Percentiles rank a stretch among this genome's conserved stretches.
Evolutionary conservation across 2,797 vertebrate species (phyloP).

Genomic region (Antennarius maculatus): DNA sequence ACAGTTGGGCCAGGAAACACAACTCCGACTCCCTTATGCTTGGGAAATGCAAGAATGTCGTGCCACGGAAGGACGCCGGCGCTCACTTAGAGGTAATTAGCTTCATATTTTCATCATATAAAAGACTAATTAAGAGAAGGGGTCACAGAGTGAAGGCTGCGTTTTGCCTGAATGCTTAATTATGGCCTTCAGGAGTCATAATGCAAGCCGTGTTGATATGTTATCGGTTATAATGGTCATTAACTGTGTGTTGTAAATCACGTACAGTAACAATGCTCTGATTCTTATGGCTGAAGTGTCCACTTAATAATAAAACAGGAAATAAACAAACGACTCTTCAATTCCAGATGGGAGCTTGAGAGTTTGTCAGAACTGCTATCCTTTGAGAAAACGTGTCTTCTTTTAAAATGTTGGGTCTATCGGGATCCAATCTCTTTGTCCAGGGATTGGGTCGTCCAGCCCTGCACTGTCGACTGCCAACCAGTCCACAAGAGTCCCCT

Average conservation of each 20-base stretch:
- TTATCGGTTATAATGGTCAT: constrained; percentile 37
- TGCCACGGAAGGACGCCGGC: constrained; percentile 7
- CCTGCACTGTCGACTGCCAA: too few species aligned
- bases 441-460: too few species aligned
- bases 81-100: constrained; percentile 50
- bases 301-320: constrained; percentile 4
- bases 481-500: too few species aligned
- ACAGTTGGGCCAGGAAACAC: constrained; percentile 39
- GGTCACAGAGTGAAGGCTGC: constrained; percentile 25
- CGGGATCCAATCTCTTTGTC: not conserved
- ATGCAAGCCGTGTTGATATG: constrained; percentile 18
- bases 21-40: constrained; percentile 27
- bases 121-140: constrained; percentile 60
- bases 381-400: constrained; percentile 4
- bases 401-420: constrained; percentile 5
- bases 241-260: constrained; percentile 35
- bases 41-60: constrained; percentile 27
- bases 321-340: constrained; percentile 25
- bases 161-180: constrained; percentile 26
- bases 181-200: constrained; percentile 25
- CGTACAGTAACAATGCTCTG: too few species aligned
- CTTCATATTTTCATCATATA: constrained; percentile 44
- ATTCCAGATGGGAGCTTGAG: not conserved
- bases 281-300: not conserved
- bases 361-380: constrained; percentile 33